Evolutionary conservation across 2,888 invertebrate species (phyloP).

Genomic region (Agrochola litura): DNA sequence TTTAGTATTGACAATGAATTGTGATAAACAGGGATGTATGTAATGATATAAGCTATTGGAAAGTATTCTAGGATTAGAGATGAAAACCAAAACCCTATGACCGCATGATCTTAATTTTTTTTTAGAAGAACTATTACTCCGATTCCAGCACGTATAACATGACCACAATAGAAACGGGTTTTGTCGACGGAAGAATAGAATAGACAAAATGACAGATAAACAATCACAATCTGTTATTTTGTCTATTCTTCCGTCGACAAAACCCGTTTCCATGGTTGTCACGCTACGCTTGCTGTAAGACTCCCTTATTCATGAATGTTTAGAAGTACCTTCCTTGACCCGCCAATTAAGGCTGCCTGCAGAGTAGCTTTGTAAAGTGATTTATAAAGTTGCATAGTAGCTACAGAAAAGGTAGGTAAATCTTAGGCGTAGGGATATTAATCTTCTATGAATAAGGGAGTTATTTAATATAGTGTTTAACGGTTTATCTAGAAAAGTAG

Average conservation of each 20-base stretch:
- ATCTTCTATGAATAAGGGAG: constrained; percentile 31
- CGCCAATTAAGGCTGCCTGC: not conserved
- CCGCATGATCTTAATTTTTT: not conserved
- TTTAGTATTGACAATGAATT: constrained; percentile 41
- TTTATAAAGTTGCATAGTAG: not conserved
- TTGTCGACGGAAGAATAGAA: too few relatives aligned
- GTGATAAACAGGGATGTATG: constrained; percentile 58
- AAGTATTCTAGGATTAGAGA: constrained; percentile 33
- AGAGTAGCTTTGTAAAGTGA: not conserved
- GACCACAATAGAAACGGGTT: too few relatives aligned
- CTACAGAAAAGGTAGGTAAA: not conserved
- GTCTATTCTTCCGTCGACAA: too few relatives aligned
- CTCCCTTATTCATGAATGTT: constrained; percentile 34
- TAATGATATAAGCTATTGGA: constrained; percentile 34
- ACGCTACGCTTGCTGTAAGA: not conserved
- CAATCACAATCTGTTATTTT: too few relatives aligned
- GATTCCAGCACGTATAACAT: constrained; percentile 1
- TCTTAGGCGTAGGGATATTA: not conserved
- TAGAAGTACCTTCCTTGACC: not conserved
- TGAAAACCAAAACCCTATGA: not conserved
- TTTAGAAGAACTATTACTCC: not conserved
- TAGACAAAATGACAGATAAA: too few relatives aligned
- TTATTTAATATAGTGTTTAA: constrained; percentile 11
- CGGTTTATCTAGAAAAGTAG: constrained; percentile 43
- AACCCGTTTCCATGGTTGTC: too few relatives aligned